Percentiles rank a stretch among this genome's conserved stretches.
These are phyloP conservation scores for Sula dactylatra DNA, from an alignment of 2,113 vertebrate genomes.

Conservation along the genomic window DNA sequence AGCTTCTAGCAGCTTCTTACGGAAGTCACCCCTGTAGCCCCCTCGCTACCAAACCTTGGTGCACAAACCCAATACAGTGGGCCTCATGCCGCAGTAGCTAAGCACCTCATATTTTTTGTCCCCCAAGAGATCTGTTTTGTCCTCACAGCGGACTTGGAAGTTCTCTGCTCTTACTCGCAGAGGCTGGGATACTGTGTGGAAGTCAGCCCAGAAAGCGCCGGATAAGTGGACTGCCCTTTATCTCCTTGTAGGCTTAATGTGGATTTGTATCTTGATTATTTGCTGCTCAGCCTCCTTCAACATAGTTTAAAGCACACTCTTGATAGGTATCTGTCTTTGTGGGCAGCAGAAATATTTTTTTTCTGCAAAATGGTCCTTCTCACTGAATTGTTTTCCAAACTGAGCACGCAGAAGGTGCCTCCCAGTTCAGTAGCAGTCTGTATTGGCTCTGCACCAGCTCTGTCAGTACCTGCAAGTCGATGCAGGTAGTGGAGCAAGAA, in stretches of 20 bases:
- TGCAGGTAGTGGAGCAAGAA: background rate
- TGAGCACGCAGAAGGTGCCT: background rate
- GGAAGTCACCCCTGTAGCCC: too few relatives aligned
- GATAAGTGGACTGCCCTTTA: background rate
- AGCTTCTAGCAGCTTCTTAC: too few relatives aligned
- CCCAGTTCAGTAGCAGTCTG: background rate
- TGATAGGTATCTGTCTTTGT: background rate
- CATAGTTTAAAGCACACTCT: background rate
- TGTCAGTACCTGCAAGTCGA: background rate
- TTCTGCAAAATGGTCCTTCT: background rate
- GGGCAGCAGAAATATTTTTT: background rate
- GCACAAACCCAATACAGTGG: background rate
- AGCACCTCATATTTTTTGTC: background rate
- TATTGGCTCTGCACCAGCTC: background rate
- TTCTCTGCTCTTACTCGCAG: background rate
- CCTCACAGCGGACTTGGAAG: background rate
- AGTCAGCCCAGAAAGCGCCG: background rate
- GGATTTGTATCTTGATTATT: background rate
- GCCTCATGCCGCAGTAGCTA: background rate
- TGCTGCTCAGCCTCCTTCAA: background rate
- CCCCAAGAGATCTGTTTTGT: background rate
- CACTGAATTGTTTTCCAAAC: background rate
- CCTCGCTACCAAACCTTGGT: too few relatives aligned
- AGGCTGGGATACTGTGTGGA: background rate
- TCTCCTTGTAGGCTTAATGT: background rate